Conservation (phyloP, 2,888 invertebrate species). For the Drosophila acutilabella region DNA sequence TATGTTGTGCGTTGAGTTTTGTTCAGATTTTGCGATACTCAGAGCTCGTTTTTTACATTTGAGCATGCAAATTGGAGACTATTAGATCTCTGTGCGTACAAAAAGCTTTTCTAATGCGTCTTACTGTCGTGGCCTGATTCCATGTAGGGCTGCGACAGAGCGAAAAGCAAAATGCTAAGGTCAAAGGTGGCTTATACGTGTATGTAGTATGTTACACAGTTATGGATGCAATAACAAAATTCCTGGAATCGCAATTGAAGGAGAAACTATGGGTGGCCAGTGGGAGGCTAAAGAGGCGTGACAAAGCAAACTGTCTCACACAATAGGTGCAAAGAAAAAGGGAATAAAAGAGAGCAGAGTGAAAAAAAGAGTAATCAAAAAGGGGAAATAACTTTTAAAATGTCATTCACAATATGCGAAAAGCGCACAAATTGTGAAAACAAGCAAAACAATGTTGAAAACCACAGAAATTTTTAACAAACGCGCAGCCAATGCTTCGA, state of each 20-base stretch:
- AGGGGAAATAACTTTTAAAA: slow-evolving; percentile 2
- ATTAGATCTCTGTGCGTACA: neutral
- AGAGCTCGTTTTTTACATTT: too few species aligned
- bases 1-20: too few species aligned
- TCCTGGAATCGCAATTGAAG: slow-evolving; percentile 10
- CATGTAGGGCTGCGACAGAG: neutral
- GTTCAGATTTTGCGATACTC: too few species aligned
- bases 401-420: slow-evolving; percentile 4
- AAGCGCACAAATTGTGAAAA: slow-evolving; percentile 16
- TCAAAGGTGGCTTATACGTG: slow-evolving; percentile 10
- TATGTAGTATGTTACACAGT: neutral
- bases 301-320: neutral
- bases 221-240: slow-evolving; percentile 21
- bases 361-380: too few species aligned
- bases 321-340: too few species aligned
- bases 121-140: neutral
- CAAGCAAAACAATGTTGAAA: slow-evolving; percentile 3
- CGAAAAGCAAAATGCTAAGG: slow-evolving; percentile 8
- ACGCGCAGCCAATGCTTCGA: too few species aligned
- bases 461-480: neutral
- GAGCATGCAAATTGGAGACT: neutral
- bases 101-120: neutral
- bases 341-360: too few species aligned
- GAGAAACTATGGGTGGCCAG: neutral
- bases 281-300: neutral